Conservation (phyloP, 2,113 vertebrate species). For the Phycodurus eques region DNA sequence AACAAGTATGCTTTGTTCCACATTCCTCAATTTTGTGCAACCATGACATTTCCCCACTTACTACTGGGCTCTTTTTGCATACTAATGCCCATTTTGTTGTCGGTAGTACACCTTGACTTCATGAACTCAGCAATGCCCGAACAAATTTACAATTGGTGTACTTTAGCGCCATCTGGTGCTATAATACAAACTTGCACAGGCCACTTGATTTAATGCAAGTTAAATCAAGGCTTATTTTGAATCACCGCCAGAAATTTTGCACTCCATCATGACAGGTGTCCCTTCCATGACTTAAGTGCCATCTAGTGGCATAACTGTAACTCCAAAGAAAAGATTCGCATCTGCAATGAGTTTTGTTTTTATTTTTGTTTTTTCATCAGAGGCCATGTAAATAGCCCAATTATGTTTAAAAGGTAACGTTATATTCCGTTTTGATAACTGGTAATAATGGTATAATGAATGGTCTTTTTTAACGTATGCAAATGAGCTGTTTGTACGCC, state of each 20-base stretch:
- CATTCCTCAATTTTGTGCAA: too few relatives aligned
- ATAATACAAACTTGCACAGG: background rate
- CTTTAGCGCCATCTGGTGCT: background rate
- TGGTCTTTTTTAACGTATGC: background rate
- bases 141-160: background rate
- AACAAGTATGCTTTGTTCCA: too few relatives aligned
- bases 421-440: background rate
- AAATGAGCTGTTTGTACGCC: background rate
- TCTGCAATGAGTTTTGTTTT: background rate
- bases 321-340: background rate
- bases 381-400: background rate
- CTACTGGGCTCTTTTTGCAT: background rate
- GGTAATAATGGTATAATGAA: too few relatives aligned
- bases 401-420: background rate
- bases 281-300: conserved; percentile 25
- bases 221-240: too few relatives aligned
- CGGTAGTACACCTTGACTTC: background rate
- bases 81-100: background rate
- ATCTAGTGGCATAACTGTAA: conserved; percentile 41
- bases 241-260: too few relatives aligned
- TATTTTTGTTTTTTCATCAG: background rate
- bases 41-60: background rate
- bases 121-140: background rate
- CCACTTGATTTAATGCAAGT: too few relatives aligned
- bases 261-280: background rate